phyloP scores from a whole-genome alignment of 2,888 invertebrate genomes.

The Leptura quadrifasciata region DNA sequence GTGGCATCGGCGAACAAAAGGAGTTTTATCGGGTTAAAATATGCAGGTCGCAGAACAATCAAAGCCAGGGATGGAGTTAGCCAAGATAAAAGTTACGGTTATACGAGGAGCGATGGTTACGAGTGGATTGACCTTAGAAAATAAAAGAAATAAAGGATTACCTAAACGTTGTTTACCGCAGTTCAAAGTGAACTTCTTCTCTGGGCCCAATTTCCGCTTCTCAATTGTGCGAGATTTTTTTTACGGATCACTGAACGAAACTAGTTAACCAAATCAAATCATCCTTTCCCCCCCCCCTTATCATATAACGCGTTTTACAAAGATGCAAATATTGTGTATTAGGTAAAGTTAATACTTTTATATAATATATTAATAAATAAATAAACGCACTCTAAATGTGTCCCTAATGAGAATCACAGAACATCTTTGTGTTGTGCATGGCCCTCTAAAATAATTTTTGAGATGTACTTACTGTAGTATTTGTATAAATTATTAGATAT shows the following conservation, averaged over 20 bases:
- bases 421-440: too few species aligned
- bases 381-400: too few species aligned
- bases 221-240: not conserved
- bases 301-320: too few species aligned
- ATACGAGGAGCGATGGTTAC: not conserved
- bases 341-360: too few species aligned
- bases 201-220: not conserved
- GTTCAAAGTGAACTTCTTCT: not conserved
- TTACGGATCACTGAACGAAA: not conserved
- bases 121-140: not conserved
- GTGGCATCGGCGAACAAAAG: conserved; percentile 4
- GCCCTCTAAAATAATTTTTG: too few species aligned
- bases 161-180: not conserved
- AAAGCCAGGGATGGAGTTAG: not conserved
- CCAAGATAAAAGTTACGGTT: not conserved
- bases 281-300: too few species aligned
- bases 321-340: too few species aligned
- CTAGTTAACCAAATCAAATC: too few species aligned
- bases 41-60: conserved; percentile 7
- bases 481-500: too few species aligned
- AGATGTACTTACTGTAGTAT: too few species aligned
- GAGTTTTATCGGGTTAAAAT: not conserved
- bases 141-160: not conserved
- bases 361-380: too few species aligned
- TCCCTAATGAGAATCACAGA: too few species aligned